Evolutionary conservation across 1,140 invertebrate genomes (phyloP), one percentile per base, ranked within the genome.

Genomic region (Diachasma alloeum): DNA sequence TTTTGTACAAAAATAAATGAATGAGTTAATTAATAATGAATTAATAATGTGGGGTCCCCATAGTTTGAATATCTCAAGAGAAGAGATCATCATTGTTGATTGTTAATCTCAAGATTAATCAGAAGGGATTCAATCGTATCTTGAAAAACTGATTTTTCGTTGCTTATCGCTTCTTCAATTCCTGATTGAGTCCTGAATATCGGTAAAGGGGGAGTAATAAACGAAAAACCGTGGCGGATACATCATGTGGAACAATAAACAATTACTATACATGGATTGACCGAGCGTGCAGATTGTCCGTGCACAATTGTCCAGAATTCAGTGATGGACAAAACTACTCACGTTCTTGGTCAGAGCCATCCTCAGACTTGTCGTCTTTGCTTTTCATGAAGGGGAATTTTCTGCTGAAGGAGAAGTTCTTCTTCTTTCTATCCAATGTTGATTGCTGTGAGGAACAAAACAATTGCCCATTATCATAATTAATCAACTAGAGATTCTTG

Each of bases 311-410:
- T 39, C 39, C 19, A 63, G 10, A 39, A 77, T 72, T 76, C 37
- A 70, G 44, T 73, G 75, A 73, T 66, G n/a, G 37, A 37, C 31
- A 31, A 31, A 3, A 31, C 81, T 84, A 97, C 97, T 97, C 94
- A 99, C 97, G 96, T 95, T 99, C 97, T 93, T 97, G 96, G 87
- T 98, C 97, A 82, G 96, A 98, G 81, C 96, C 96, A 88, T 99
- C 98, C 91, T 98, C 97, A 31, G 96, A 97, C 89, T 98, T 98
- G 85, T 98, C 96, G 87, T 99, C 98, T 92, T 97, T 97, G 90
- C 97, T 98, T 92, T 97, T 97, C 95, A 99, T 98, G 90, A 99
- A 99, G 17, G 98, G 97, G 90, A 99, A 99, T 90, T 97, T 97
- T 87, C 97, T 93, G 85, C 97, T 98, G 91, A 99, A 99, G 77